phyloP scores from a whole-genome alignment of 2,797 vertebrate species.

The Jordanella pulchra region DNA sequence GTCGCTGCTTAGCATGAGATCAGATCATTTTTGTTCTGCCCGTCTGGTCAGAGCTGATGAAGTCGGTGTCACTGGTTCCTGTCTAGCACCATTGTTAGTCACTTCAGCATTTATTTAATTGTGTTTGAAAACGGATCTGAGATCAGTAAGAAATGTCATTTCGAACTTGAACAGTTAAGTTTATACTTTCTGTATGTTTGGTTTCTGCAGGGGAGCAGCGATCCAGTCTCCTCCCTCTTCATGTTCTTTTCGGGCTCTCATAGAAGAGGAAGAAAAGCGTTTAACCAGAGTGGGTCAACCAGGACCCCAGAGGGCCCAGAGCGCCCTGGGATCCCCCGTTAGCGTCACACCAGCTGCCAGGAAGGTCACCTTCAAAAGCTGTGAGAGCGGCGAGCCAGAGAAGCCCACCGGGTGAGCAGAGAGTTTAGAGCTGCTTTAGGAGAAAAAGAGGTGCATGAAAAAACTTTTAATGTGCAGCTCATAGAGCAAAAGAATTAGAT shows the following conservation, averaged over 20 bases:
- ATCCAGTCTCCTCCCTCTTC: slow-evolving; percentile 78
- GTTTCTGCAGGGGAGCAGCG: slow-evolving; percentile 81
- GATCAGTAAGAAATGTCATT: background rate
- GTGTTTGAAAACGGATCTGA: too few relatives aligned
- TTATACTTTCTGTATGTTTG: background rate
- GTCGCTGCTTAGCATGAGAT: too few relatives aligned
- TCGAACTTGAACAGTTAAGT: background rate
- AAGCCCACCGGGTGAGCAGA: slow-evolving; percentile 81
- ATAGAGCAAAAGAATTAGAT: too few relatives aligned
- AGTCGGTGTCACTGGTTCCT: too few relatives aligned
- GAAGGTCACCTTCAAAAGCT: slow-evolving; percentile 84
- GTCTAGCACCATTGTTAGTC: background rate
- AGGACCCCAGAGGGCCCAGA: slow-evolving; percentile 44
- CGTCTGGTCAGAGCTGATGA: too few relatives aligned
- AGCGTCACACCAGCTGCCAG: slow-evolving; percentile 65
- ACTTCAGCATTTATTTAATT: background rate
- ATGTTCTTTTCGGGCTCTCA: slow-evolving; percentile 87
- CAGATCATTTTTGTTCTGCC: too few relatives aligned
- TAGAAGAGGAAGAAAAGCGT: slow-evolving; percentile 85
- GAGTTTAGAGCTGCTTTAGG: too few relatives aligned
- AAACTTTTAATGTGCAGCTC: background rate
- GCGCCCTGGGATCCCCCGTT: slow-evolving; percentile 30
- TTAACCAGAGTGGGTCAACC: slow-evolving; percentile 48
- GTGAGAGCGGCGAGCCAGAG: slow-evolving; percentile 75
- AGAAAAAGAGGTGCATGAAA: background rate